Conservation (phyloP, 1,140 invertebrate genomes). For the Tenebrio molitor region DNA sequence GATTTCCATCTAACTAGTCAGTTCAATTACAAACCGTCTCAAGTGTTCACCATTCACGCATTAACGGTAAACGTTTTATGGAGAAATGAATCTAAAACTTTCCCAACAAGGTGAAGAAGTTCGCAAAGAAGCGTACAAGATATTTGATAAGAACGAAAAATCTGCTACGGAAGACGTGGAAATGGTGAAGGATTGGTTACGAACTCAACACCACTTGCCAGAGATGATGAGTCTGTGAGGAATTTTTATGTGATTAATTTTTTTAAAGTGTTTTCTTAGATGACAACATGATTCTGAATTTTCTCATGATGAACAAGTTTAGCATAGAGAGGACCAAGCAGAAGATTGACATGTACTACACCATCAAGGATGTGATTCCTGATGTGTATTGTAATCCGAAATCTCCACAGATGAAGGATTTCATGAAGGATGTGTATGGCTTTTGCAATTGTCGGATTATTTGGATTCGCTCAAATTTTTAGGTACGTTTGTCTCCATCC, state of each 20-base stretch:
- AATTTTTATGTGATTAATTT: too few relatives aligned
- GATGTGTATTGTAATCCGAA: constrained; percentile 1
- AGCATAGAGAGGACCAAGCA: neutral
- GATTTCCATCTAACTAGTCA: too few relatives aligned
- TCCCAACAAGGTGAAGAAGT: too few relatives aligned
- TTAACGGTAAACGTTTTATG: too few relatives aligned
- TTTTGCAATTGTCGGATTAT: neutral
- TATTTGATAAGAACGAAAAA: neutral
- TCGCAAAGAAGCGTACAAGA: too few relatives aligned
- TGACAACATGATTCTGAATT: neutral
- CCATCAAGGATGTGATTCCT: neutral
- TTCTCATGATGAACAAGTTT: neutral
- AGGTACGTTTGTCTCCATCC: neutral
- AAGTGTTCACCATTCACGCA: too few relatives aligned
- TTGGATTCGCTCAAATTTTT: neutral
- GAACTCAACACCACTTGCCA: neutral
- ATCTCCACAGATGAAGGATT: neutral
- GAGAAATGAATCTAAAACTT: too few relatives aligned
- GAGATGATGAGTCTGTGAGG: too few relatives aligned
- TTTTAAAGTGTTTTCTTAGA: too few relatives aligned
- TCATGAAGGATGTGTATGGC: neutral
- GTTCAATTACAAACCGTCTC: too few relatives aligned
- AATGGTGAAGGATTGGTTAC: neutral
- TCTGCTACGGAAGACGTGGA: neutral
- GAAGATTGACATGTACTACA: constrained; percentile 7